phyloP scores from a whole-genome alignment of 2,888 invertebrate species.

The Gymnocheta viridis region DNA sequence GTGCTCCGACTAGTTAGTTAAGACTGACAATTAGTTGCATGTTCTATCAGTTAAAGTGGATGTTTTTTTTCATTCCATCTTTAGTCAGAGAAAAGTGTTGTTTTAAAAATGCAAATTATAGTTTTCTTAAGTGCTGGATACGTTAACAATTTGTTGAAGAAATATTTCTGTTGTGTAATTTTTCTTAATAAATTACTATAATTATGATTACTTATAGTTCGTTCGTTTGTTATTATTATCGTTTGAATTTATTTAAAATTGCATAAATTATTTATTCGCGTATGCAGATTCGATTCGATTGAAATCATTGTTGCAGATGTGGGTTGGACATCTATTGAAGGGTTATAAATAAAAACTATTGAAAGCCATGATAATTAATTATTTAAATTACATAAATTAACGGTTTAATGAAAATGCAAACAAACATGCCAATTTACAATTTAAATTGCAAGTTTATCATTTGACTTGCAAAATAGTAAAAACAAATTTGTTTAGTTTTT shows the following conservation, averaged over 20 bases:
- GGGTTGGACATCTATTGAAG: background rate
- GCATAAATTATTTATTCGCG: background rate
- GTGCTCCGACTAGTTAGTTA: slow-evolving; percentile 13
- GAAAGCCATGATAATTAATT: slow-evolving; percentile 33
- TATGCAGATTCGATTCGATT: background rate
- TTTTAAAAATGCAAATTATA: slow-evolving; percentile 63
- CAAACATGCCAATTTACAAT: background rate
- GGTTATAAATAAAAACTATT: slow-evolving; percentile 5
- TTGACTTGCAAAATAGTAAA: too few relatives aligned
- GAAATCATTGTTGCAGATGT: background rate
- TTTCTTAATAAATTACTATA: slow-evolving; percentile 61
- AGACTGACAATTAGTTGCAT: slow-evolving; percentile 34
- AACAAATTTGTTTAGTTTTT: too few relatives aligned
- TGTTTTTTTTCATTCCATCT: background rate
- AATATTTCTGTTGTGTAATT: slow-evolving; percentile 44
- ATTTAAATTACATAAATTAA: slow-evolving; percentile 3
- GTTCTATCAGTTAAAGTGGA: slow-evolving; percentile 28
- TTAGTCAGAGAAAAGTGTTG: slow-evolving; percentile 61
- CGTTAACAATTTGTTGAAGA: slow-evolving; percentile 33
- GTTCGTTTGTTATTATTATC: slow-evolving; percentile 48
- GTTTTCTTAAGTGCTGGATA: slow-evolving; percentile 22
- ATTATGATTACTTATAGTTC: slow-evolving; percentile 60
- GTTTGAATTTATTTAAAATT: slow-evolving; percentile 40
- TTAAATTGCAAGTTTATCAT: background rate
- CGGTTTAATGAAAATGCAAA: background rate